Conservation (phyloP, 1,140 invertebrate genomes). For the Episyrphus balteatus region DNA sequence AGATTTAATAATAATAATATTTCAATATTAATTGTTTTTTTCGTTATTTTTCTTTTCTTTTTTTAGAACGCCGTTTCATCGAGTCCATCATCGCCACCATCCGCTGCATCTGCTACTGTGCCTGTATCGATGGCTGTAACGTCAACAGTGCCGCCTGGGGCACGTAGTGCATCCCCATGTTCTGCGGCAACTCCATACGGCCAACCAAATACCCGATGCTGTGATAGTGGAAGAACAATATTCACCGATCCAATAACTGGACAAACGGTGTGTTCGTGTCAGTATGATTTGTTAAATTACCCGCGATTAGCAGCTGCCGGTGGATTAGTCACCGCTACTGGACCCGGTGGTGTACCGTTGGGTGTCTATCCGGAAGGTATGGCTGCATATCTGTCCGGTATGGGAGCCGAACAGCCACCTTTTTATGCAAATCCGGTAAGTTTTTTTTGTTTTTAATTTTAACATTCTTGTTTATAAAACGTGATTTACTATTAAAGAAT, state of each 20-base stretch:
- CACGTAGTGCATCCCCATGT: constrained; percentile 40
- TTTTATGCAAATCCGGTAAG: constrained; percentile 74
- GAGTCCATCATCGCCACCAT: constrained; percentile 29
- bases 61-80: constrained; percentile 37
- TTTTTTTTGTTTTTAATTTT: constrained; percentile 16
- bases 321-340: constrained; percentile 39
- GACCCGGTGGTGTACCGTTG: constrained; percentile 44
- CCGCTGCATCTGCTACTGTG: constrained; percentile 16
- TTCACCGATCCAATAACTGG: constrained; percentile 87
- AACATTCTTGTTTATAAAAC: too few species aligned
- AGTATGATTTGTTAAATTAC: constrained; percentile 71
- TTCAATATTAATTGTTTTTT: background rate
- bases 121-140: constrained; percentile 24
- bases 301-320: constrained; percentile 61
- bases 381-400: constrained; percentile 67
- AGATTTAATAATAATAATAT: too few species aligned
- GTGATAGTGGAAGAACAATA: constrained; percentile 81
- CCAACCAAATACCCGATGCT: constrained; percentile 52
- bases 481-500: too few species aligned
- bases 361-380: constrained; percentile 60
- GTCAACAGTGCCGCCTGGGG: constrained; percentile 40
- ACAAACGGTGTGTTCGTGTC: constrained; percentile 86
- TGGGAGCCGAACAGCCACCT: constrained; percentile 66
- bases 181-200: constrained; percentile 33
- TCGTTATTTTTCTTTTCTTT: background rate